Conservation (phyloP, 1,140 invertebrate genomes). For the Macrocentrus cingulum region DNA sequence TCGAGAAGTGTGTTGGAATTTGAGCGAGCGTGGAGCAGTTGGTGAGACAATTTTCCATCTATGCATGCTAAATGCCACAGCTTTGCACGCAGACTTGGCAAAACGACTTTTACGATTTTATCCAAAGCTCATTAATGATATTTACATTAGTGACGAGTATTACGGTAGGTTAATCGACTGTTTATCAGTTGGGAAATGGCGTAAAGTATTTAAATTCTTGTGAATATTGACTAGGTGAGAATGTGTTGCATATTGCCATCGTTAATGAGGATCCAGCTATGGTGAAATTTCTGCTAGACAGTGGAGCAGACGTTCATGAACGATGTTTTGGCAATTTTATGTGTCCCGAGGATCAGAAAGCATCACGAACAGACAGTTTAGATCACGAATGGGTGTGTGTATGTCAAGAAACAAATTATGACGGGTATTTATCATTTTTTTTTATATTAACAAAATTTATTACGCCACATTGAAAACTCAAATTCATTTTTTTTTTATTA, state of each 20-base stretch:
- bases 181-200: too few relatives aligned
- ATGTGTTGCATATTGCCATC: conserved; percentile 93
- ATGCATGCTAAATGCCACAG: conserved; percentile 88
- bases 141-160: conserved; percentile 95
- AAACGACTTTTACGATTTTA: conserved; percentile 89
- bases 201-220: too few relatives aligned
- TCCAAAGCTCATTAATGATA: conserved; percentile 94
- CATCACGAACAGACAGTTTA: conserved; percentile 78
- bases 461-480: too few relatives aligned
- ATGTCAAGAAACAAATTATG: conserved; percentile 85
- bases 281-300: conserved; percentile 93
- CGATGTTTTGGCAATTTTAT: conserved; percentile 94
- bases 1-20: conserved; percentile 88
- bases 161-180: conserved; percentile 71
- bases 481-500: too few relatives aligned
- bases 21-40: conserved; percentile 90
- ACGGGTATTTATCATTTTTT: conserved; percentile 69
- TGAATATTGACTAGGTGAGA: too few relatives aligned
- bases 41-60: conserved; percentile 94
- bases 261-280: conserved; percentile 97
- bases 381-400: conserved; percentile 94
- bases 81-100: conserved; percentile 88
- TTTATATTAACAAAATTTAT: conserved; percentile 17
- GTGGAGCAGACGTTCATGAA: conserved; percentile 88
- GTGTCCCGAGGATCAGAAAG: conserved; percentile 96